Conservation (phyloP, 2,797 vertebrate species). For the Geotrypetes seraphini region DNA sequence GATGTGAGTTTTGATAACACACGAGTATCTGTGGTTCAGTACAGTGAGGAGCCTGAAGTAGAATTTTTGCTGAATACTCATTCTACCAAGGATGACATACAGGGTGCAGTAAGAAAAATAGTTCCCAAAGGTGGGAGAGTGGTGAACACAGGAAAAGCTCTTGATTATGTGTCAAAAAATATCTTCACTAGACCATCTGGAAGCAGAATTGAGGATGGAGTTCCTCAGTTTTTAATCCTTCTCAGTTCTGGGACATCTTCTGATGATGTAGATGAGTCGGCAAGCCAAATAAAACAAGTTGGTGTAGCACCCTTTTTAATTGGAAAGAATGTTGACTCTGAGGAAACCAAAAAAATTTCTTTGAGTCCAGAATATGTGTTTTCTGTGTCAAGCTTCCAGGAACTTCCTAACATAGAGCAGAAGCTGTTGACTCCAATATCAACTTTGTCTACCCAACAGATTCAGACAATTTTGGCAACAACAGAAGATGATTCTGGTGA, state of each 20-base stretch:
- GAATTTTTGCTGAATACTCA: constrained; percentile 80
- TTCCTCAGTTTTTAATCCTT: constrained; percentile 87
- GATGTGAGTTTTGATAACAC: constrained; percentile 78
- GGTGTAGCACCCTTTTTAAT: constrained; percentile 70
- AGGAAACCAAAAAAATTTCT: constrained; percentile 67
- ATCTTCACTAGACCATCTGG: constrained; percentile 82
- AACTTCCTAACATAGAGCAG: constrained; percentile 73
- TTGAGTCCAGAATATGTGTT: constrained; percentile 70
- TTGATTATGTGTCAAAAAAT: constrained; percentile 74
- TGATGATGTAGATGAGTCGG: constrained; percentile 70
- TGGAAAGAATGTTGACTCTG: constrained; percentile 55
- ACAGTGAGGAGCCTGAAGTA: constrained; percentile 67
- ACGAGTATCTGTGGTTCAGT: constrained; percentile 81
- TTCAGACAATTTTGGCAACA: constrained; percentile 35
- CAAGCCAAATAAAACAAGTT: constrained; percentile 65
- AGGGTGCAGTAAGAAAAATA: constrained; percentile 54
- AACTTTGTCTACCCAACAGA: constrained; percentile 65
- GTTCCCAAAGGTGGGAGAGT: constrained; percentile 63
- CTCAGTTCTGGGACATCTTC: constrained; percentile 70
- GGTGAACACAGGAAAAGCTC: constrained; percentile 71
- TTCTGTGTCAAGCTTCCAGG: constrained; percentile 71
- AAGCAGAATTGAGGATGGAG: constrained; percentile 82
- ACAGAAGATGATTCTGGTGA: neutral
- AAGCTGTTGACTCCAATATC: constrained; percentile 66
- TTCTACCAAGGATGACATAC: constrained; percentile 76